phyloP scores from a whole-genome alignment of 1,140 invertebrate genomes.

The Drepana arcuata region DNA sequence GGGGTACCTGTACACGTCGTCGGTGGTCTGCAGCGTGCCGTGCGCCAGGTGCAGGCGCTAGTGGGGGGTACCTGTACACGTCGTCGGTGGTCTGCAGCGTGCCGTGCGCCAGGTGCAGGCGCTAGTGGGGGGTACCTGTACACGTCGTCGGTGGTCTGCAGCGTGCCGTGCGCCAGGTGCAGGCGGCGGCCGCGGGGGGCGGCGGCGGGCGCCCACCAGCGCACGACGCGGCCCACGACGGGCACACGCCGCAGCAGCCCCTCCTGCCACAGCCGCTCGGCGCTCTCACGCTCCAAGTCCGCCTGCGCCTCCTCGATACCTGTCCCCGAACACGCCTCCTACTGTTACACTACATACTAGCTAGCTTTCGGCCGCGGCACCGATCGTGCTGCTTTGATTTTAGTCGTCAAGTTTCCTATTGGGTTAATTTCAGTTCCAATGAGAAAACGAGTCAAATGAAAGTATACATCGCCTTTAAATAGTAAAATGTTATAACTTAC shows the following conservation, averaged over 20 bases:
- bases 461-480: too few species aligned
- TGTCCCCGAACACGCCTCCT: too few species aligned
- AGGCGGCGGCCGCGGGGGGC: slow-evolving; percentile 88
- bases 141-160: slow-evolving; percentile 93
- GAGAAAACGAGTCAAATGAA: too few species aligned
- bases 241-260: slow-evolving; percentile 94
- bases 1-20: too few species aligned
- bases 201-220: slow-evolving; percentile 86
- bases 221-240: slow-evolving; percentile 91
- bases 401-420: too few species aligned
- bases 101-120: neutral
- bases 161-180: slow-evolving; percentile 86
- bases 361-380: too few species aligned
- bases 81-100: neutral
- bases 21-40: too few species aligned
- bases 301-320: slow-evolving; percentile 93
- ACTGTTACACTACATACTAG: too few species aligned
- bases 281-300: slow-evolving; percentile 91
- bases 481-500: too few species aligned
- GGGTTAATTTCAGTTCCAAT: too few species aligned
- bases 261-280: slow-evolving; percentile 93
- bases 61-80: slow-evolving; percentile 71
- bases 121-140: slow-evolving; percentile 74
- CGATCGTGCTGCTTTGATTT: too few species aligned
- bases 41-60: too few species aligned